Evolutionary conservation across 2,888 invertebrate genomes (phyloP).

Genomic region (Congeria kusceri): DNA sequence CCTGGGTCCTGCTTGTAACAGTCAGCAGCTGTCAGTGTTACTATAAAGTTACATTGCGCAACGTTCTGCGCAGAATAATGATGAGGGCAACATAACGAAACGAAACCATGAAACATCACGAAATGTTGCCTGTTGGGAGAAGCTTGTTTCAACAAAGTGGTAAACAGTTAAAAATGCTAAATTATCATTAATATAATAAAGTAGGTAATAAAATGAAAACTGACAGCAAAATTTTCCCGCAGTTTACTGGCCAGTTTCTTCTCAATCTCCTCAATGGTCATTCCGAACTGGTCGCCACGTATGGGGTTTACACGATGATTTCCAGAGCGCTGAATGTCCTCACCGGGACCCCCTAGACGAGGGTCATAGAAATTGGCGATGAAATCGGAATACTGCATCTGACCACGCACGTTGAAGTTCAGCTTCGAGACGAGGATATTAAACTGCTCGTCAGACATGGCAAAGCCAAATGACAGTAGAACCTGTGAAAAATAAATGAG

Average conservation of each 20-base stretch:
- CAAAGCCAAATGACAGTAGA: slow-evolving; percentile 76
- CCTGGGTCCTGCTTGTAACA: too few species aligned
- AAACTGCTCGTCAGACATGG: slow-evolving; percentile 80
- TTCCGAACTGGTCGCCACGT: slow-evolving; percentile 81
- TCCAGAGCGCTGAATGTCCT: slow-evolving; percentile 72
- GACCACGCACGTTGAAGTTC: slow-evolving; percentile 73
- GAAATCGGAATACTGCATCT: slow-evolving; percentile 82
- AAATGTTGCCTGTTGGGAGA: too few species aligned
- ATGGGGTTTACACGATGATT: slow-evolving; percentile 83
- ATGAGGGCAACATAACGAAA: too few species aligned
- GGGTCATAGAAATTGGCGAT: slow-evolving; percentile 80
- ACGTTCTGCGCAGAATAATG: too few species aligned
- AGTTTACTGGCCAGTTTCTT: slow-evolving; percentile 78
- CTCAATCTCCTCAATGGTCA: slow-evolving; percentile 81
- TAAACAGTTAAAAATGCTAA: too few species aligned
- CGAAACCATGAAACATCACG: too few species aligned
- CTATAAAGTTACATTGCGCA: too few species aligned
- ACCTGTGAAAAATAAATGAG: slow-evolving; percentile 67
- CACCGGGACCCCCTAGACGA: slow-evolving; percentile 68
- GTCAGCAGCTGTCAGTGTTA: too few species aligned
- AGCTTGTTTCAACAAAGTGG: too few species aligned
- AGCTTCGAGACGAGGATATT: slow-evolving; percentile 77
- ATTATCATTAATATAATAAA: too few species aligned
- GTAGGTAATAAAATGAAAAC: too few species aligned
- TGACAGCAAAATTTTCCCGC: slow-evolving; percentile 83